phyloP scores from a whole-genome alignment of 2,113 vertebrate genomes.

The Protomyctophum bolini region DNA sequence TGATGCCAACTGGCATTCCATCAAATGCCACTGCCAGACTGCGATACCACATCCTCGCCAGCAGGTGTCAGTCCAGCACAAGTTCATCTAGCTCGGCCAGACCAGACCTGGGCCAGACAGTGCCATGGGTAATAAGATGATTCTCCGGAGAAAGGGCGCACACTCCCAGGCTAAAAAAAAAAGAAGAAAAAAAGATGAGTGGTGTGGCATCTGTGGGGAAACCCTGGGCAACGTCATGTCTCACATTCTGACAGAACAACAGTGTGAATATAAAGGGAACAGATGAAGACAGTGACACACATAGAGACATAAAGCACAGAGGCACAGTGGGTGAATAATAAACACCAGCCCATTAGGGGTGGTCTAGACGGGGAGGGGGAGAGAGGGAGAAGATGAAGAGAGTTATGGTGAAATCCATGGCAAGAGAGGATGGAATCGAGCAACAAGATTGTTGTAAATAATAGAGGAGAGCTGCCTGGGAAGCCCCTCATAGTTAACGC shows the following conservation, averaged over 20 bases:
- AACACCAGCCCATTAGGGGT: conserved; percentile 5
- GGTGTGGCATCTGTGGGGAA: conserved; percentile 19
- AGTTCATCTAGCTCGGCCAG: conserved; percentile 1
- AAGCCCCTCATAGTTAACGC: conserved; percentile 45
- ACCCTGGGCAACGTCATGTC: conserved; percentile 6
- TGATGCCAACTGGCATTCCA: conserved; percentile 40
- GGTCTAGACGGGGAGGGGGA: conserved; percentile 36
- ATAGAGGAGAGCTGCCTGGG: conserved; percentile 57
- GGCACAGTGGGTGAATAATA: conserved; percentile 14
- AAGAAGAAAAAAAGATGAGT: conserved; percentile 22
- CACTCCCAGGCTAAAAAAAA: conserved; percentile 14
- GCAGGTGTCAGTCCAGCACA: conserved; percentile 63
- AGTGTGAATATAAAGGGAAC: conserved; percentile 9
- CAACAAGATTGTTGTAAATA: conserved; percentile 62
- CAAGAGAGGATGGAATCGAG: conserved; percentile 36
- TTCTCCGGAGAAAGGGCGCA: conserved; percentile 34
- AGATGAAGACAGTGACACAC: conserved; percentile 4
- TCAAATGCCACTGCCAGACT: conserved; percentile 25
- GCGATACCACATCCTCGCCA: conserved; percentile 46
- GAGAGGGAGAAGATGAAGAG: conserved; percentile 4
- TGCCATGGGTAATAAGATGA: conserved; percentile 38
- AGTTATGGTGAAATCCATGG: conserved; percentile 34
- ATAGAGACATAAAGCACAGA: conserved; percentile 7
- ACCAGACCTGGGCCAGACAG: conserved; percentile 17
- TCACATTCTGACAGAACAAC: neutral